Evolutionary conservation across 1,140 invertebrate species (phyloP).

Genomic region (Pseudachorutes palmiensis): DNA sequence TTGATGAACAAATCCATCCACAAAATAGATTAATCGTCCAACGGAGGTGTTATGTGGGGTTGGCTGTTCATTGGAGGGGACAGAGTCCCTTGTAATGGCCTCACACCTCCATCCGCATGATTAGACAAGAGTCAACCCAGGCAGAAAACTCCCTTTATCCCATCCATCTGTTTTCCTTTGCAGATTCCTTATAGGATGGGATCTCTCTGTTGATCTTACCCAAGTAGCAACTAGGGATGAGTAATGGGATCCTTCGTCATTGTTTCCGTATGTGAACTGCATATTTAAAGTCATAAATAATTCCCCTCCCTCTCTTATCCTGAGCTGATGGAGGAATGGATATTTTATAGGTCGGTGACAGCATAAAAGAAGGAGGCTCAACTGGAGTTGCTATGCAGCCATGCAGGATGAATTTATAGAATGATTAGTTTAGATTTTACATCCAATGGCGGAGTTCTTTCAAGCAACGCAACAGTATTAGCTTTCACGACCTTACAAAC

Average conservation of each 20-base stretch:
- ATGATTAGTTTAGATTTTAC: slow-evolving; percentile 7
- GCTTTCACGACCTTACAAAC: slow-evolving; percentile 3
- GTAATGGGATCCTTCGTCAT: background rate
- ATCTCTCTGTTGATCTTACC: background rate
- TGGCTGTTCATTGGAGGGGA: too few relatives aligned
- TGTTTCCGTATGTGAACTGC: background rate
- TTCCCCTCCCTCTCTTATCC: background rate
- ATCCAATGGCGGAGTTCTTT: background rate
- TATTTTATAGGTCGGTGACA: background rate
- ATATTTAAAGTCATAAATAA: slow-evolving; percentile 8
- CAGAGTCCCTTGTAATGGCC: too few relatives aligned
- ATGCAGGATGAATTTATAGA: background rate
- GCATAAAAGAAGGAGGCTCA: background rate
- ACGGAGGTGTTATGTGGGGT: too few relatives aligned
- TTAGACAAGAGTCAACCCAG: background rate
- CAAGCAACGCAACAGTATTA: background rate
- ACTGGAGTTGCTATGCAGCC: background rate
- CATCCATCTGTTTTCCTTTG: background rate
- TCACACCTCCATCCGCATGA: background rate
- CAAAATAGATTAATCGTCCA: background rate
- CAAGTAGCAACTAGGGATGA: background rate
- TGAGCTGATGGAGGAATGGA: background rate
- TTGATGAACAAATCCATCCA: background rate
- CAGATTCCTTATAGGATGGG: background rate
- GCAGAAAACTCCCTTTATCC: background rate